phyloP scores from a whole-genome alignment of 2,888 invertebrate species.

The Synergus umbraculus region DNA sequence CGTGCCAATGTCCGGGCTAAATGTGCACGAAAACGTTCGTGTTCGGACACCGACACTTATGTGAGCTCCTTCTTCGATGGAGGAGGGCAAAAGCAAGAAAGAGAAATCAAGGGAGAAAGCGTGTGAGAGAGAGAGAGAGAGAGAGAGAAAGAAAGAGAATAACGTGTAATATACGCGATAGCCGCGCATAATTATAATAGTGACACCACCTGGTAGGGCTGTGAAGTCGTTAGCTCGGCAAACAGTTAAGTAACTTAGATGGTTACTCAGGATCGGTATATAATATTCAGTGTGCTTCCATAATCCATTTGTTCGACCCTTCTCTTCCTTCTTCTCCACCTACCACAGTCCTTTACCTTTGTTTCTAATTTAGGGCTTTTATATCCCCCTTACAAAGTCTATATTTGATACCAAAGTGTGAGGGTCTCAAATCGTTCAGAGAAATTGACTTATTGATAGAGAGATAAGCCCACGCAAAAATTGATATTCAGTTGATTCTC shows the following conservation, averaged over 20 bases:
- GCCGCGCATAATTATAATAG: slow-evolving; percentile 70
- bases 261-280: slow-evolving; percentile 64
- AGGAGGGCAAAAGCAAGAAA: slow-evolving; percentile 46
- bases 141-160: slow-evolving; percentile 37
- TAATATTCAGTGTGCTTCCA: slow-evolving; percentile 67
- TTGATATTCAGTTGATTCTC: background rate
- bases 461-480: background rate
- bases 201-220: slow-evolving; percentile 71
- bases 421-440: background rate
- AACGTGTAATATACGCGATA: slow-evolving; percentile 44
- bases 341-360: slow-evolving; percentile 19
- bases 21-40: slow-evolving; percentile 57
- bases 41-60: slow-evolving; percentile 40
- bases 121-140: slow-evolving; percentile 26
- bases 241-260: slow-evolving; percentile 67
- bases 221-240: slow-evolving; percentile 71
- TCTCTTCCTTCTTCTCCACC: slow-evolving; percentile 42
- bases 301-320: slow-evolving; percentile 66
- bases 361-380: background rate
- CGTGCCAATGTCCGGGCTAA: slow-evolving; percentile 62
- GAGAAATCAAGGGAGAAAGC: background rate
- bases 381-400: background rate
- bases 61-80: slow-evolving; percentile 42
- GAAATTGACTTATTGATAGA: slow-evolving; percentile 8
- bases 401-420: background rate